phyloP scores from a whole-genome alignment of 1,140 invertebrate genomes.

The Ladona fulva region DNA sequence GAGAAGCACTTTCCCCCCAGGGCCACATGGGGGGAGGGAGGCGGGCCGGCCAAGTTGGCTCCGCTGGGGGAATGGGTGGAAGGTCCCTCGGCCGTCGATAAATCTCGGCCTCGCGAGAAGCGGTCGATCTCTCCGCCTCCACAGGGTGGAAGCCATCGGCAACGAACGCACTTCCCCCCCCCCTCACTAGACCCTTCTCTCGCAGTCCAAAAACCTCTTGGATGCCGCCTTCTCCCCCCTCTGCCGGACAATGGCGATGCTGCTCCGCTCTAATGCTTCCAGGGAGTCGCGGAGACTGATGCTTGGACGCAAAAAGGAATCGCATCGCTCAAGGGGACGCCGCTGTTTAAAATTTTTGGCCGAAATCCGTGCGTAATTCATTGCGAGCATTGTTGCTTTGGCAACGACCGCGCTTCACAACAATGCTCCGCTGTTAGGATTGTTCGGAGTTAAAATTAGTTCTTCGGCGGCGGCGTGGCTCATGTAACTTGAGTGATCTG shows the following conservation, averaged over 20 bases:
- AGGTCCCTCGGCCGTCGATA: neutral
- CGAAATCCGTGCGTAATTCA: too few relatives aligned
- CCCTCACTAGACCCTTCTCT: neutral
- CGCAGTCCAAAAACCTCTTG: neutral
- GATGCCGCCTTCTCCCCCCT: neutral
- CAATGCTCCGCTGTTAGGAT: too few relatives aligned
- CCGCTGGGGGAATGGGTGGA: neutral
- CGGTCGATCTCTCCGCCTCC: neutral
- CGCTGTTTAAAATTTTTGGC: too few relatives aligned
- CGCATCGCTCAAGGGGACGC: too few relatives aligned
- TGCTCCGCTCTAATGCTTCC: neutral
- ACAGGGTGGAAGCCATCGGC: neutral
- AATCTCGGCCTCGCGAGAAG: neutral
- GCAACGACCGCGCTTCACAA: too few relatives aligned
- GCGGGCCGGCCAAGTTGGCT: neutral
- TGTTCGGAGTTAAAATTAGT: too few relatives aligned
- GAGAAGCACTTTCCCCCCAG: constrained; percentile 4
- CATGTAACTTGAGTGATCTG: too few relatives aligned
- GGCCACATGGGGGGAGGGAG: neutral
- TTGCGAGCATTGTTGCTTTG: too few relatives aligned
- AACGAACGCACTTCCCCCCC: neutral
- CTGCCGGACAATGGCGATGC: neutral
- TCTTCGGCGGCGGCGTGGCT: too few relatives aligned
- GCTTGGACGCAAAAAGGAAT: too few relatives aligned
- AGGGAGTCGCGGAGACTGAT: too few relatives aligned